phyloP scores from a whole-genome alignment of 2,888 invertebrate genomes.

The Schizotus pectinicornis region DNA sequence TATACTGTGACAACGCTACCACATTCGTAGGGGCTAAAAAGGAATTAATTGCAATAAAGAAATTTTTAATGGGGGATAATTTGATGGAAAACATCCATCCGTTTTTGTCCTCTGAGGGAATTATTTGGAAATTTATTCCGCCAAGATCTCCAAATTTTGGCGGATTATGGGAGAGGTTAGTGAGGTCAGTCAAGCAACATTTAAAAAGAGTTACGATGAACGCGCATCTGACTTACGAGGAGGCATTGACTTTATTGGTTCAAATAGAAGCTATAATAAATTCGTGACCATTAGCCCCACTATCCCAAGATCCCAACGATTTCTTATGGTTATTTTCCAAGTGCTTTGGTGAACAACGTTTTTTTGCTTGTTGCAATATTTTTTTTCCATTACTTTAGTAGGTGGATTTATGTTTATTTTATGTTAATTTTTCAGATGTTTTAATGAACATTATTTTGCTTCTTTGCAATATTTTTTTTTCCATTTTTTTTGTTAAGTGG shows the following conservation, averaged over 20 bases:
- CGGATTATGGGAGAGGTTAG: background rate
- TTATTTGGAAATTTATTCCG: background rate
- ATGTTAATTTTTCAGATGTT: too few species aligned
- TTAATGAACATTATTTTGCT: too few species aligned
- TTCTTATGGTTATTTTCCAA: too few species aligned
- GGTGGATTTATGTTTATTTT: too few species aligned
- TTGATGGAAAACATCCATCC: too few species aligned
- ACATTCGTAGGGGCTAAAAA: background rate
- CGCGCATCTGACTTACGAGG: background rate
- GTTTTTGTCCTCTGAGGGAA: too few species aligned
- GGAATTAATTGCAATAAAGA: background rate
- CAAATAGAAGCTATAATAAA: background rate
- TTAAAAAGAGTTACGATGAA: too few species aligned
- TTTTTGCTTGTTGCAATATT: too few species aligned
- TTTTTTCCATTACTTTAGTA: too few species aligned
- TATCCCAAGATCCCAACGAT: constrained; percentile 4
- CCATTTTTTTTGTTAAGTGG: too few species aligned
- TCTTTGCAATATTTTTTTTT: too few species aligned
- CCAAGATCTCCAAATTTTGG: constrained; percentile 2
- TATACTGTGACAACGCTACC: background rate
- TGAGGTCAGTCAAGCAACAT: background rate
- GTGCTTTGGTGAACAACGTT: too few species aligned
- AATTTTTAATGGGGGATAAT: background rate
- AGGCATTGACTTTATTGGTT: background rate
- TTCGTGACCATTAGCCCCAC: background rate